Evolutionary conservation across 2,888 invertebrate species (phyloP).

Genomic region (Rambutsinella grinnellia): DNA sequence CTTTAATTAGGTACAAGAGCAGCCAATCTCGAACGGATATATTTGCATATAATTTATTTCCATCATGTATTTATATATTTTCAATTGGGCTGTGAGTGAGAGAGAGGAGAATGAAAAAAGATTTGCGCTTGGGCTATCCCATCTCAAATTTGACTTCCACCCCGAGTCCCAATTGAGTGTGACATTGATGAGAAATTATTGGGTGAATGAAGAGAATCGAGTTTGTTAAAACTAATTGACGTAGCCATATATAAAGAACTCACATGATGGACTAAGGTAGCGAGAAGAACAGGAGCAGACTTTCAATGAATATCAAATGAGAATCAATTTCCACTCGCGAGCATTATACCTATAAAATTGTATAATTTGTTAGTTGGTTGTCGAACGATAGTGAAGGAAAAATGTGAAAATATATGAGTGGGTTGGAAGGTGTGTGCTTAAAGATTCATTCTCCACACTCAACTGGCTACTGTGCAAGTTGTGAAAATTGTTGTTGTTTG

Average conservation of each 20-base stretch:
- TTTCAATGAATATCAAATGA: neutral
- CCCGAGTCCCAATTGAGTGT: slow-evolving; percentile 41
- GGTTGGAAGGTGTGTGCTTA: too few relatives aligned
- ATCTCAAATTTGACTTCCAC: neutral
- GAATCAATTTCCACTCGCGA: too few relatives aligned
- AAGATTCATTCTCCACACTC: neutral
- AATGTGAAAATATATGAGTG: too few relatives aligned
- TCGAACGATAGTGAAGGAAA: too few relatives aligned
- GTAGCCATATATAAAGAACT: slow-evolving; percentile 47
- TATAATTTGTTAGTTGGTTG: too few relatives aligned
- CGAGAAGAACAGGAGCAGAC: neutral
- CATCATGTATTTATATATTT: neutral
- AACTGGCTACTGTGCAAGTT: neutral
- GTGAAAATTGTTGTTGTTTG: neutral
- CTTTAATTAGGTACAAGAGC: neutral
- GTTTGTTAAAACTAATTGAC: slow-evolving; percentile 57
- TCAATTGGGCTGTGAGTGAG: slow-evolving; percentile 7
- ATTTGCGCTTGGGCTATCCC: neutral
- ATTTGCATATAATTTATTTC: neutral
- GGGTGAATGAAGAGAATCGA: slow-evolving; percentile 58
- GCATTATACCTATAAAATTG: too few relatives aligned
- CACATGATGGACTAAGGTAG: slow-evolving; percentile 26
- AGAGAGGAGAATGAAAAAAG: neutral
- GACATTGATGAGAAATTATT: slow-evolving; percentile 65
- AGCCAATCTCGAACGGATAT: neutral